Evolutionary conservation across 2,113 vertebrate genomes (phyloP), one percentile per base, ranked within the genome.

Genomic region (Scatophagus argus): DNA sequence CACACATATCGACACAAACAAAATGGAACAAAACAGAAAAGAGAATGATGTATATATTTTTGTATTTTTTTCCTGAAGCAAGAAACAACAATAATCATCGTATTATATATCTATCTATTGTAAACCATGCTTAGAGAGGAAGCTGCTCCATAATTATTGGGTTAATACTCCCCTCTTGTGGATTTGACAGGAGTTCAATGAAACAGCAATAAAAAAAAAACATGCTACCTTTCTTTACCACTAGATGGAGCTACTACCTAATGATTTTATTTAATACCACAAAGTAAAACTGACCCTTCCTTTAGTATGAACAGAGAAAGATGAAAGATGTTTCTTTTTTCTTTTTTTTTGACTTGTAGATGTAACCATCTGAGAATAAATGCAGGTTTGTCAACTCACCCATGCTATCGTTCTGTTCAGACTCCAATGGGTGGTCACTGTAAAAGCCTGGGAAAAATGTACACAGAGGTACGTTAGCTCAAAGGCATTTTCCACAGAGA

Each of bases 371-470:
- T 38, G 19, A 43, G 12, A 79, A 58, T 41, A 58, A 25, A 51
- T 9, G 6, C 14, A 12, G 8, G 14, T 60, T 23, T 64, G 17
- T 52, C 6, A 27, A 91, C 94, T 93, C 74, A 95, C 94, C 91
- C 77, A 92, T 89, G 49, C 71, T 63, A 74, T 90, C 88, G 54
- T 92, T 87, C 51, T 94, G 91, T 17, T 94, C 93, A 0, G 90
- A 85, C 72, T 96, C 95, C 79, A 94, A 8, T 13, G 93, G 85
- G 67, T 93, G 93, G 31, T 95, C 94, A 41, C 38, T 67, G 91
- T 89, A 95, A 77, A 96, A 96, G 60, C 94, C 96, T 97, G 90
- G n/a, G 86, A 43, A 56, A 47, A 64, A 27, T 3, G 7, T 0
- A 64, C 5, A 81, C 4, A 52, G 19, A 64, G 4, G n/a, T 2